Evolutionary conservation across 2,797 vertebrate species (phyloP).

Genomic region (Buphagus erythrorhynchus): DNA sequence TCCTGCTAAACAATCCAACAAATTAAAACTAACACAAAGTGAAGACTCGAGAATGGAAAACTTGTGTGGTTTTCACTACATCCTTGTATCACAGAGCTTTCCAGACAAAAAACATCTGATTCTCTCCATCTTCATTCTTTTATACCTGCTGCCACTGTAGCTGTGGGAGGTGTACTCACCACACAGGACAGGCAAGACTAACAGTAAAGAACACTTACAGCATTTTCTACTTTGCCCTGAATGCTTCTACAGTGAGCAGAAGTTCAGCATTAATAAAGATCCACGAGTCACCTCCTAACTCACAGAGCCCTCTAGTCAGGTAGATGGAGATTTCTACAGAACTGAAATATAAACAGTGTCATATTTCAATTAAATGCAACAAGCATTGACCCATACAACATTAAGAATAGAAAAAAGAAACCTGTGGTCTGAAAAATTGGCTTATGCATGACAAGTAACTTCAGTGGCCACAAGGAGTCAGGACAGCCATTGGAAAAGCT

Average conservation of each 20-base stretch:
- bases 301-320: neutral
- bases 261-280: neutral
- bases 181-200: neutral
- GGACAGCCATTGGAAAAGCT: neutral
- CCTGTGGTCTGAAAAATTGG: neutral
- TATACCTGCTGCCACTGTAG: neutral
- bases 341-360: neutral
- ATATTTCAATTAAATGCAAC: neutral
- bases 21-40: neutral
- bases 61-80: neutral
- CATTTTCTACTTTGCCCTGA: neutral
- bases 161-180: neutral
- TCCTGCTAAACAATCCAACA: neutral
- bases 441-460: neutral
- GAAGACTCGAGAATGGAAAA: neutral
- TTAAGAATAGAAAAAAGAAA: neutral
- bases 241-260: neutral
- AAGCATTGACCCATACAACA: too few relatives aligned
- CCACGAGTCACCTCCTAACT: fast-evolving
- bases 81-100: neutral
- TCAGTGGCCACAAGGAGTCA: constrained; percentile 54
- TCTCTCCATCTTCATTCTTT: neutral
- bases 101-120: neutral
- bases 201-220: neutral
- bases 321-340: neutral